Conservation (phyloP, 2,797 vertebrate genomes). For the Sphenopsis melanotis region DNA sequence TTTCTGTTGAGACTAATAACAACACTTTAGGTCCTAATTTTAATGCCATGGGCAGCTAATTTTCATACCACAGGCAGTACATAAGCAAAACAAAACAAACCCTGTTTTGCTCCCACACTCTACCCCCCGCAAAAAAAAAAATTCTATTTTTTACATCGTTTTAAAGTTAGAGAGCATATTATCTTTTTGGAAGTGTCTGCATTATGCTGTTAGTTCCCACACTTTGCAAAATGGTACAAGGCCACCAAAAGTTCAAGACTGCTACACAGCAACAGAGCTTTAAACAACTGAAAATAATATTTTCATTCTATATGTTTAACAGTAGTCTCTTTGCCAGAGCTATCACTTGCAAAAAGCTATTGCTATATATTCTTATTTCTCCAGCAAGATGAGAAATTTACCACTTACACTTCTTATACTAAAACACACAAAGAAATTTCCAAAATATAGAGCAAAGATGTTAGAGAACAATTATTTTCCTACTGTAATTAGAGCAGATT, state of each 20-base stretch:
- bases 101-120: background rate
- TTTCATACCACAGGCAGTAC: background rate
- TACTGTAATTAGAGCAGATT: background rate
- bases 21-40: background rate
- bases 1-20: background rate
- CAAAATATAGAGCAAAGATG: background rate
- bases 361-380: background rate
- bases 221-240: background rate
- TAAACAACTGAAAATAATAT: background rate
- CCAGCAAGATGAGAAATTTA: background rate
- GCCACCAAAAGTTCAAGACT: background rate
- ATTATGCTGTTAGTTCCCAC: background rate
- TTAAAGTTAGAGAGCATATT: background rate
- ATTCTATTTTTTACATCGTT: background rate
- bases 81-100: background rate
- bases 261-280: background rate
- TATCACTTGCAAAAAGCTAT: background rate
- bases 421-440: background rate
- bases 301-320: background rate
- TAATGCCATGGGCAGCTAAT: background rate
- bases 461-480: background rate
- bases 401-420: background rate
- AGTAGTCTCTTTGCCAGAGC: background rate
- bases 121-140: fast-evolving
- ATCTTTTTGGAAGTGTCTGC: background rate